Conservation (phyloP, 64 coral and sea anemone genomes). For the Trachythela sp. region DNA sequence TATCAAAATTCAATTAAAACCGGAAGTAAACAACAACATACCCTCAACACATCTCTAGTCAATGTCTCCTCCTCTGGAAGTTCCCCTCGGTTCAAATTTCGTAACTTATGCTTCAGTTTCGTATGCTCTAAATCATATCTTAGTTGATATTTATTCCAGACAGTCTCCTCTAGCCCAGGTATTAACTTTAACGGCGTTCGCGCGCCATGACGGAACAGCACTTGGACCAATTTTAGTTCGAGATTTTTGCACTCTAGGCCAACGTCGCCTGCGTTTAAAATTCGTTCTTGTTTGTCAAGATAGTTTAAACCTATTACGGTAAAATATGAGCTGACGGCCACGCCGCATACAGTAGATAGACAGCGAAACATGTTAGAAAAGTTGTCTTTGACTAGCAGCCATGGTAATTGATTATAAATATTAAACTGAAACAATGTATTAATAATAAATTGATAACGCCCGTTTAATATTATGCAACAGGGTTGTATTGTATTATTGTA, state of each 20-base stretch:
- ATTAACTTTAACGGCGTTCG: not conserved
- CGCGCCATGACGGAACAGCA: conserved; percentile 3
- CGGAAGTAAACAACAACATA: not conserved
- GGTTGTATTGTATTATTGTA: not conserved
- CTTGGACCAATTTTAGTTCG: not conserved
- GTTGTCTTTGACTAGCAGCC: too few species aligned
- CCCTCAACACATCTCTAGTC: not conserved
- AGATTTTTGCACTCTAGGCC: not conserved
- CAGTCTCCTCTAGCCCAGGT: not conserved
- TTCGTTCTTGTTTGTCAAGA: not conserved
- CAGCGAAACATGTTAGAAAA: not conserved
- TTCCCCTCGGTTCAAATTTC: not conserved
- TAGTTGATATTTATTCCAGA: not conserved
- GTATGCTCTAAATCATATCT: not conserved
- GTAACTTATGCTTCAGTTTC: not conserved
- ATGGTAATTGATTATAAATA: too few species aligned
- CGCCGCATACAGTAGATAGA: not conserved
- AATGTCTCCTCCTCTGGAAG: not conserved
- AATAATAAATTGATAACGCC: too few species aligned
- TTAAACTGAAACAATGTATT: too few species aligned
- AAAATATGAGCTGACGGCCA: not conserved
- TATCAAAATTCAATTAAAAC: not conserved
- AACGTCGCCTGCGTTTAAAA: not conserved
- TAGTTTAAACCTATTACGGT: not conserved
- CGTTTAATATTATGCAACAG: not conserved